Evolutionary conservation across 2,888 invertebrate species (phyloP), one percentile per base, ranked within the genome.

Genomic region (Dromius quadrimaculatus): DNA sequence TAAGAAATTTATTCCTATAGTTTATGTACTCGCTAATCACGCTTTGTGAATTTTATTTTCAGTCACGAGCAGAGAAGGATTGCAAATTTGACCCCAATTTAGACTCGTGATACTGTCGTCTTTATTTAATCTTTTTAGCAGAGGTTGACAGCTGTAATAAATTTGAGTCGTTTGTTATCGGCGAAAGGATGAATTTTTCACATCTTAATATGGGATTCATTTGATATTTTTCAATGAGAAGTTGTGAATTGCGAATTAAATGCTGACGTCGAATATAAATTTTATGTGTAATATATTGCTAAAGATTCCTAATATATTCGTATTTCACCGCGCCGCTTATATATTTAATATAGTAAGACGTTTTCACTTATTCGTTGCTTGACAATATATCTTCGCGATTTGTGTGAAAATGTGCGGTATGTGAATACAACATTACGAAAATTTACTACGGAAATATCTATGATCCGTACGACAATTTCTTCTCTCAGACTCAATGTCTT

Each of bases 11-110:
- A 54, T 54, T n/a, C 50, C 13, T 38, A 22, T 41, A 61, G 61
- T 61, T 61, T 61, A 61, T 61, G 61, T 41, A 61, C 41, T 61
- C 22, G 19, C 61, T 61, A 61, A 61, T 61, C 61, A 61, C 61
- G 61, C 41, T 61, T 61, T 41, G 61, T 38, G 61, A 38, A 41
- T 61, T 61, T 61, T 61, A 61, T 61, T 20, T 41, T 54, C 13
- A 45, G 50, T 54, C 50, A 54, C 50, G 50, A 54, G 17, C 15
- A 15, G n/a, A n/a, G 50, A 54, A 54, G 23, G 50, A 28, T 54
- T 54, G 50, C 50, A 54, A 54, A 54, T 54, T 54, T 54, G 50
- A 54, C 50, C 50, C 50, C 50, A 54, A 54, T 54, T 54, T 54
- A 6, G 23, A 23, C 13, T 54, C 50, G 50, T 54, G 47, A 47